Evolutionary conservation across 2,888 invertebrate genomes (phyloP), one percentile per base, ranked within the genome.

Genomic region (Eristalis pertinax): DNA sequence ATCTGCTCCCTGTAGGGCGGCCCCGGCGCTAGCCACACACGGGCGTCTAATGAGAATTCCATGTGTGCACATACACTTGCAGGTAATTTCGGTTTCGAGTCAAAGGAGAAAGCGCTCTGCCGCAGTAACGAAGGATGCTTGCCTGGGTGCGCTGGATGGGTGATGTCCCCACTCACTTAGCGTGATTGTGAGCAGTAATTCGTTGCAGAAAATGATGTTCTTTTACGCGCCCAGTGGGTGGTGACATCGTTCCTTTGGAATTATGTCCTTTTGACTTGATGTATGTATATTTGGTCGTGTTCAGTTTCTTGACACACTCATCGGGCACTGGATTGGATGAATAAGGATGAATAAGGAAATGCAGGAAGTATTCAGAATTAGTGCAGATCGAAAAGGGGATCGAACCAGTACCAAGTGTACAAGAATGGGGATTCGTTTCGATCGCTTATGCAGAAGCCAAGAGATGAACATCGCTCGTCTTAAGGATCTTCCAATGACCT

Each of bases 21-120:
- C 41, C 56, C 63, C 32, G 68, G 77, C 77, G 85, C 70, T 82
- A 76, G 81, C 81, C 81, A 82, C 81, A 82, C 65, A 82, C 76
- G 67, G 58, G 58, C 4, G 22, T 83, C 65, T 83, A 73, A 83
- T 83, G 78, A 78, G 73, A 78, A 83, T 83, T 78, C 73, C 77
- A 68, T 77, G 72, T 83, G 68, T 73, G 65, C 62, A 69, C 13
- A 63, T 74, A 68, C 78, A 60, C 72, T 83, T 79, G 65, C 50
- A 62, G 62, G 80, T 62, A 75, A 70, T 80, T 75, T 84, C 22
- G 24, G 43, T 50, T 50, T 67, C 50, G 50, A 50, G 50, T 38
- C 75, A 41, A 80, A 60, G 41, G 69, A 69, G 41, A 65, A 41
- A 73, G 2, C 19, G 50, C 50, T 4, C 8, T 50, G 19, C n/a